Conservation (phyloP, 2,113 vertebrate genomes). For the Loxodonta africana region DNA sequence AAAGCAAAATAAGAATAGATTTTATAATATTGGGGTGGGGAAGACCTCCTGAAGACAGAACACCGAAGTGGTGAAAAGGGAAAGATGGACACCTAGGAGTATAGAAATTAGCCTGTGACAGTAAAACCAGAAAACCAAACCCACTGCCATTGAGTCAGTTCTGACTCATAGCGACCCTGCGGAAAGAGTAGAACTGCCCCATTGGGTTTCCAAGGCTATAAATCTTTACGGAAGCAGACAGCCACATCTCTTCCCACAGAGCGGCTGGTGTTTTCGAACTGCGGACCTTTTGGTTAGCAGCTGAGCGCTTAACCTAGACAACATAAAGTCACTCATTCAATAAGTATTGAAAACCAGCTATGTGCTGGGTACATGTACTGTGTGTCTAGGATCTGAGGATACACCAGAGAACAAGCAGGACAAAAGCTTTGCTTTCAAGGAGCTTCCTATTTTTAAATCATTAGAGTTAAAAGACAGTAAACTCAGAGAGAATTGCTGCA, state of each 20-base stretch:
- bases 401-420: neutral
- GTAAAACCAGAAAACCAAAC: neutral
- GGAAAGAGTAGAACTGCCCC: too few relatives aligned
- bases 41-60: neutral
- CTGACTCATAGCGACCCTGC: neutral
- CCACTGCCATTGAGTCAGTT: neutral
- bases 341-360: neutral
- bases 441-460: neutral
- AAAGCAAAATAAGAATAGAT: neutral
- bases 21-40: neutral
- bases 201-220: neutral
- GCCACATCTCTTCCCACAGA: neutral
- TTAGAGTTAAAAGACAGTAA: neutral
- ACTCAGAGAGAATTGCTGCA: conserved; percentile 12
- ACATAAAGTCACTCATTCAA: neutral
- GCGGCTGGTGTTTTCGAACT: neutral
- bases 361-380: neutral
- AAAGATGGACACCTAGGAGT: neutral
- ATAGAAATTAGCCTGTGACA: neutral
- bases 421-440: neutral
- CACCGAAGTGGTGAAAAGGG: neutral
- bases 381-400: neutral
- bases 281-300: neutral
- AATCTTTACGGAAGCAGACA: neutral
- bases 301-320: neutral